Evolutionary conservation across 2,113 vertebrate genomes (phyloP).

Genomic region (Pseudonaja textilis): DNA sequence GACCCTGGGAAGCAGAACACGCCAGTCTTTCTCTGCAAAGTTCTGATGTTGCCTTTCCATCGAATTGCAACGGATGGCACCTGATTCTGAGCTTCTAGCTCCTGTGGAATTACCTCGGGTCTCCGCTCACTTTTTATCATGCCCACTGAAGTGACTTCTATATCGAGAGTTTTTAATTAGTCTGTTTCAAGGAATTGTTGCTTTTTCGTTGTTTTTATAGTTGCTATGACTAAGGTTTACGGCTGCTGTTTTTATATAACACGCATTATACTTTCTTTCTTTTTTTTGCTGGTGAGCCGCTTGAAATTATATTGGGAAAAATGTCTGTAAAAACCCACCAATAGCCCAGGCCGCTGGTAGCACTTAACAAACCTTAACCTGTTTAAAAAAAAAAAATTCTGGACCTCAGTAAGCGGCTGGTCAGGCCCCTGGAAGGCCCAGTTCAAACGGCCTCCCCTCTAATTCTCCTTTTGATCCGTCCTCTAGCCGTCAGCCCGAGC

Average conservation of each 20-base stretch:
- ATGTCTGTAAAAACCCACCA: accelerated
- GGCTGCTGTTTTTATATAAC: not conserved
- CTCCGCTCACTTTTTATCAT: not conserved
- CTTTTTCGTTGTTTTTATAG: not conserved
- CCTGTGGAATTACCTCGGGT: not conserved
- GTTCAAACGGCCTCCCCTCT: not conserved
- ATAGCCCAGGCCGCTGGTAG: no score
- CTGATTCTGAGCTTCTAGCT: not conserved
- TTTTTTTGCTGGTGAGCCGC: not conserved
- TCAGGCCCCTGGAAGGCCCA: not conserved
- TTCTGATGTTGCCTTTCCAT: not conserved
- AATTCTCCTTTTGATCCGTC: not conserved
- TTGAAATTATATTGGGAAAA: not conserved
- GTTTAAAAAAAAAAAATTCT: not conserved
- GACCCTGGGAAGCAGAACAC: not conserved
- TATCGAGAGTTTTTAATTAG: not conserved
- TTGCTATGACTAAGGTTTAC: not conserved
- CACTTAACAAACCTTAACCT: not conserved
- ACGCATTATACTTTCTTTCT: not conserved
- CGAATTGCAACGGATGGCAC: not conserved
- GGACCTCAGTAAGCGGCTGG: not conserved
- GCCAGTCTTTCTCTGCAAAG: not conserved
- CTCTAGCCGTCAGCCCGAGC: slow-evolving; percentile 74
- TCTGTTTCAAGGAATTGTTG: not conserved
- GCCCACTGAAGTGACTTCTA: not conserved